Conservation (phyloP, 1,140 invertebrate genomes). For the Tyrophagus putrescentiae region DNA sequence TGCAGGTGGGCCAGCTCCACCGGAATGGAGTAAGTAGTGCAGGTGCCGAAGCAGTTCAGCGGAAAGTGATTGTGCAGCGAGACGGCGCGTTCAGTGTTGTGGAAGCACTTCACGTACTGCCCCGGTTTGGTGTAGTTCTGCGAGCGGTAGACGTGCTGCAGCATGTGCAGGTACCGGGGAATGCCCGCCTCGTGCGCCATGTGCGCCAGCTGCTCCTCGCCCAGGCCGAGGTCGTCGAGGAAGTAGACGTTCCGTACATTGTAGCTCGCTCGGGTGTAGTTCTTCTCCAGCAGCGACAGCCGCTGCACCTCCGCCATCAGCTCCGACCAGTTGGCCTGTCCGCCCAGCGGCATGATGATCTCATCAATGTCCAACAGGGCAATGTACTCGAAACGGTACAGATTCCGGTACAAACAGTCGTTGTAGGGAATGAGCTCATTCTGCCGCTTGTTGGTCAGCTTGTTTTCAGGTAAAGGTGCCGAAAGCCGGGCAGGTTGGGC, state of each 20-base stretch:
- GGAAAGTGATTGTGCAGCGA: slow-evolving; percentile 86
- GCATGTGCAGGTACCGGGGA: slow-evolving; percentile 79
- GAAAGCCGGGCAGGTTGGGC: slow-evolving; percentile 69
- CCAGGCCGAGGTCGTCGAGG: slow-evolving; percentile 56
- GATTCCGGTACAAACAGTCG: slow-evolving; percentile 83
- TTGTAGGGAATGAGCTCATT: slow-evolving; percentile 93
- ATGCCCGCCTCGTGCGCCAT: slow-evolving; percentile 40
- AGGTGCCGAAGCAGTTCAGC: slow-evolving; percentile 66
- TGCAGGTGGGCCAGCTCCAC: slow-evolving; percentile 70
- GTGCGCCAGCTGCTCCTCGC: slow-evolving; percentile 28
- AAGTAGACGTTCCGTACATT: slow-evolving; percentile 89
- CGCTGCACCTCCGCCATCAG: slow-evolving; percentile 53
- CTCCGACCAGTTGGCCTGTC: slow-evolving; percentile 54
- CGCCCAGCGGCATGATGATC: slow-evolving; percentile 76
- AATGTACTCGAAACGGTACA: slow-evolving; percentile 77
- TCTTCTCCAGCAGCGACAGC: slow-evolving; percentile 43
- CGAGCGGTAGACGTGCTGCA: slow-evolving; percentile 76
- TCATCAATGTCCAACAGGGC: slow-evolving; percentile 83
- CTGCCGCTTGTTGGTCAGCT: slow-evolving; percentile 72
- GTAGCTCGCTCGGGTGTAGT: slow-evolving; percentile 62
- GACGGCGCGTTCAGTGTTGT: slow-evolving; percentile 70
- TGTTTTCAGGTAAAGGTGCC: slow-evolving; percentile 77
- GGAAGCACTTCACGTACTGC: slow-evolving; percentile 85
- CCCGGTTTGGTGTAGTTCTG: slow-evolving; percentile 83
- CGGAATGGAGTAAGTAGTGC: slow-evolving; percentile 68